These are phyloP conservation scores for Agrilus planipennis DNA, from an alignment of 1,140 invertebrate species.

Conservation along the genomic window DNA sequence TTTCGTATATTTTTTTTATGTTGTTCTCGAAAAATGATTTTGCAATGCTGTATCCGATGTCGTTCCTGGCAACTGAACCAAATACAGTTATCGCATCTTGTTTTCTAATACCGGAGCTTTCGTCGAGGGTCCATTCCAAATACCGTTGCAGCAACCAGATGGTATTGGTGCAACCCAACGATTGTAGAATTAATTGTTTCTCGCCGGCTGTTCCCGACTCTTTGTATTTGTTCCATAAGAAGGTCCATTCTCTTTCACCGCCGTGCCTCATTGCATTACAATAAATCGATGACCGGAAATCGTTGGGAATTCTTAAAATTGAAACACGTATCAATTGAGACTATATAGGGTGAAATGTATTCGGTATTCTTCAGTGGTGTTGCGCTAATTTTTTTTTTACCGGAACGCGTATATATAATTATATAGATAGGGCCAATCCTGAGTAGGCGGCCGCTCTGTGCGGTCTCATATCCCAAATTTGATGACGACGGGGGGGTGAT, in stretches of 20 bases:
- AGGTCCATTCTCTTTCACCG: conserved; percentile 64
- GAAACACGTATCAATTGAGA: conserved; percentile 2
- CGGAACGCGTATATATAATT: too few species aligned
- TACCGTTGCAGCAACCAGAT: conserved; percentile 61
- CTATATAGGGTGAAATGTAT: too few species aligned
- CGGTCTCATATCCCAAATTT: too few species aligned
- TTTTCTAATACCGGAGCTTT: conserved; percentile 48
- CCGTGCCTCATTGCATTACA: conserved; percentile 34
- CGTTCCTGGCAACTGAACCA: conserved; percentile 39
- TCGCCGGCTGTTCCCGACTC: conserved; percentile 57
- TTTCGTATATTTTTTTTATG: conserved; percentile 43
- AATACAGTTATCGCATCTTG: conserved; percentile 61
- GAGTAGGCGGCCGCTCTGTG: too few species aligned
- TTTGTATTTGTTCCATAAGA: conserved; percentile 60
- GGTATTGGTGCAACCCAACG: conserved; percentile 59
- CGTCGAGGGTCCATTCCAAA: conserved; percentile 46
- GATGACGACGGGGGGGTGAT: conserved; percentile 46
- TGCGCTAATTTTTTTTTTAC: too few species aligned
- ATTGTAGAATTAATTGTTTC: conserved; percentile 46
- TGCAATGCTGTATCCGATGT: conserved; percentile 49
- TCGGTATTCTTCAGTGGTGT: too few species aligned
- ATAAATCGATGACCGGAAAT: conserved; percentile 1
- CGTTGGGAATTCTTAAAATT: conserved; percentile 7
- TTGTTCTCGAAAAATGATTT: conserved; percentile 49
- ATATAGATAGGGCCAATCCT: too few species aligned